A percentile compares a stretch with the other conserved stretches of the same genome.
Evolutionary conservation across 2,888 invertebrate genomes (phyloP).

Genomic region (Baronia brevicornis): DNA sequence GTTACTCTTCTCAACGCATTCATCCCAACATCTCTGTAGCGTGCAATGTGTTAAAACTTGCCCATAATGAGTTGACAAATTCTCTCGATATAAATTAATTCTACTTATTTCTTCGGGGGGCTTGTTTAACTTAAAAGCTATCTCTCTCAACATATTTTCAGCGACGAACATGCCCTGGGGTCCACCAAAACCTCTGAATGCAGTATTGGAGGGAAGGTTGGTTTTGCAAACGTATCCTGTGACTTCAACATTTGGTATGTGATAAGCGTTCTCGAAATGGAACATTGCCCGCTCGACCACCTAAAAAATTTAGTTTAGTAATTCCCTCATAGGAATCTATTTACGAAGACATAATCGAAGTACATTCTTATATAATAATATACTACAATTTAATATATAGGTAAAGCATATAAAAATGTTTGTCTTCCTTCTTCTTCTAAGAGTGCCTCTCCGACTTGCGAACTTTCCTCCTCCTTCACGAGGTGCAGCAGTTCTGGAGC

Average conservation of each 20-base stretch:
- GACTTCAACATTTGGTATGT: constrained; percentile 82
- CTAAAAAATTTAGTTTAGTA: constrained; percentile 52
- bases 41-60: constrained; percentile 85
- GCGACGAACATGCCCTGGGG: constrained; percentile 93
- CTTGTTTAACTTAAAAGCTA: constrained; percentile 81
- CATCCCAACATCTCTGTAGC: constrained; percentile 84
- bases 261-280: constrained; percentile 89
- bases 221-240: constrained; percentile 88
- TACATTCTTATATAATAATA: too few species aligned
- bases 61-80: constrained; percentile 85
- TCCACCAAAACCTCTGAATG: constrained; percentile 94
- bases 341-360: neutral
- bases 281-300: constrained; percentile 89
- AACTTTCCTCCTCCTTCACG: too few species aligned
- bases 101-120: constrained; percentile 78
- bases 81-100: constrained; percentile 87
- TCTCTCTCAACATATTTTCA: constrained; percentile 85
- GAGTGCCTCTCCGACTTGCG: too few species aligned
- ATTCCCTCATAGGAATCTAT: neutral
- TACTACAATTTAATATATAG: too few species aligned
- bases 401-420: too few species aligned
- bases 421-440: too few species aligned
- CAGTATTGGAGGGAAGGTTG: constrained; percentile 93
- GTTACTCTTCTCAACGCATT: constrained; percentile 81
- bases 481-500: too few species aligned